Percentiles rank a stretch among this genome's conserved stretches.
Evolutionary conservation across 1,140 invertebrate genomes (phyloP).

Genomic region (Drosophila burlai): DNA sequence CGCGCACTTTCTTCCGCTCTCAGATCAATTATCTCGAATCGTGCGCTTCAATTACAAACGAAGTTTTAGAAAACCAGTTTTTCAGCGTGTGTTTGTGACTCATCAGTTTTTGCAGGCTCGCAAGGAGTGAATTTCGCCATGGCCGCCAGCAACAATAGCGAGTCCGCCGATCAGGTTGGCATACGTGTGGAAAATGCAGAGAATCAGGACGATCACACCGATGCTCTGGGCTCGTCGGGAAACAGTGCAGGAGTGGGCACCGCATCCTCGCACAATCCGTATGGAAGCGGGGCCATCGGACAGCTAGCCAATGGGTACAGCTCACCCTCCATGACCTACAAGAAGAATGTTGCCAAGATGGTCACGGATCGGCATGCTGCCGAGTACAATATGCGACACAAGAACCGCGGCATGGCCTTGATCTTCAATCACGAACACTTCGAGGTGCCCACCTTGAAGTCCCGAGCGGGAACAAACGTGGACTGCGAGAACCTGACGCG

Average conservation of each 20-base stretch:
- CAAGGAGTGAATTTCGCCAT: constrained; percentile 55
- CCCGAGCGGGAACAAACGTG: constrained; percentile 90
- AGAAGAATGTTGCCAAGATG: constrained; percentile 86
- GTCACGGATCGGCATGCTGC: constrained; percentile 89
- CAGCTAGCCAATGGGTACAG: constrained; percentile 75
- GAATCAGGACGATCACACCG: constrained; percentile 65
- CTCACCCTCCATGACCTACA: constrained; percentile 52
- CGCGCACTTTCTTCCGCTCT: constrained; percentile 3
- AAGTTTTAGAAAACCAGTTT: constrained; percentile 39
- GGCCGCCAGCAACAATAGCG: constrained; percentile 55
- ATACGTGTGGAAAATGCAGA: constrained; percentile 50
- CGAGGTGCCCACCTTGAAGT: constrained; percentile 87
- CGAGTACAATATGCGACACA: constrained; percentile 95
- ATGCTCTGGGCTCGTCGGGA: constrained; percentile 68
- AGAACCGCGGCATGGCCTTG: constrained; percentile 92
- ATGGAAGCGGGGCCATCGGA: constrained; percentile 73
- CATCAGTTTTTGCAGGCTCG: constrained; percentile 61
- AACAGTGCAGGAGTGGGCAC: constrained; percentile 14
- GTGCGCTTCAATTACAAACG: constrained; percentile 2
- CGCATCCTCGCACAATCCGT: constrained; percentile 24
- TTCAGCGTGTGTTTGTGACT: constrained; percentile 50
- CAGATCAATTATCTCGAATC: constrained; percentile 14
- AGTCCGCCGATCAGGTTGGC: constrained; percentile 74
- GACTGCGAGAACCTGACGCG: constrained; percentile 90
- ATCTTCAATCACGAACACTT: constrained; percentile 97